Evolutionary conservation across 2,888 invertebrate species (phyloP), one percentile per base, ranked within the genome.

Genomic region (Theodoxus fluviatilis): DNA sequence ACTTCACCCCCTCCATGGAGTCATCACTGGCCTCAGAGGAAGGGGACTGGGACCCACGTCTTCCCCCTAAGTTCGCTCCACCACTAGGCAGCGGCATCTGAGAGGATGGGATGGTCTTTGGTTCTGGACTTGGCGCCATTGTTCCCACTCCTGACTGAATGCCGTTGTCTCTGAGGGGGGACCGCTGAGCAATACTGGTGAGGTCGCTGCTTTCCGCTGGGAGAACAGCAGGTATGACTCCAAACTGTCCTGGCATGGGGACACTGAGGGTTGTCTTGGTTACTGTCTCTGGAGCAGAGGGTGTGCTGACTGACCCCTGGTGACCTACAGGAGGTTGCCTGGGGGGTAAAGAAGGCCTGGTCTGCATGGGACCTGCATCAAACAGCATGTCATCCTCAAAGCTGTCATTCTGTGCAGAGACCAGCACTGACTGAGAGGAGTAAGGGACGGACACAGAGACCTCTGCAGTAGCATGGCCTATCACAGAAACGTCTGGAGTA

Each of bases 121-220:
- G n/a, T n/a, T n/a, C n/a, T 18, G 66, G 66, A 18, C n/a, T 49
- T 18, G 25, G 43, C 1, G 66, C 47, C 33, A 18, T 28, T 9
- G 25, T 47, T 49, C 33, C 66, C 12, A 33, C 47, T n/a, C n/a
- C n/a, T n/a, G 52, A 31, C n/a, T 37, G 33, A 3, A 18, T 12
- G 9, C 55, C 68, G 43, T 37, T 43, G 43, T 37, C 33, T 31
- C 66, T 55, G 47, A 72, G 69, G n/a, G 72, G 78, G 6, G 78
- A 76, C 35, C 79, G 70, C 69, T 81, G 82, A 9, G 81, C 78
- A 69, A 82, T 80, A 22, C 76, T 78, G 38, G 81, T 78, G 2
- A 83, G 77, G 63, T 83, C 83, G 66, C 79, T 80, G 69, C 81
- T 81, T 49, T 78, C 78, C 12, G 80, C 80, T 49, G 81, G 79